Evolutionary conservation across 2,797 vertebrate genomes (phyloP), one percentile per base, ranked within the genome.

Genomic region (Sphaeramia orbicularis): DNA sequence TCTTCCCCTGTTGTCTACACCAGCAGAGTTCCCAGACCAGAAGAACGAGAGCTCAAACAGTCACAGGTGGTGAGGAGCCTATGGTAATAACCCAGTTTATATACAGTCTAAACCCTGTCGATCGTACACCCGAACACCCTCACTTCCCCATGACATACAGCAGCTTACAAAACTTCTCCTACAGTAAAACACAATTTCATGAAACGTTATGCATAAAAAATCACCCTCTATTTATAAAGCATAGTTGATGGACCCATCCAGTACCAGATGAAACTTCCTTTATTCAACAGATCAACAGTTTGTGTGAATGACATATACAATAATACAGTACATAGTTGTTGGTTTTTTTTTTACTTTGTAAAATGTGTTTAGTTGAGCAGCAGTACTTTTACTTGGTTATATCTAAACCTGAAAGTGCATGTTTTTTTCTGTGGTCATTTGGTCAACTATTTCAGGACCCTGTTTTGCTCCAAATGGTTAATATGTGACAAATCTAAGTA

Each of bases 11-110:
- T 98, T 94, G 86, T 99, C 95, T 94, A 92, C 93, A 96, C 91
- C 96, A 97, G 96, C 96, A 95, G 94, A 95, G 89, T 67, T 90
- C 94, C 91, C 95, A 96, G 86, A 85, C 95, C 93, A 95, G 96
- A 95, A 96, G 98, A 97, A 91, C 93, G 16, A 94, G 97, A 91
- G 96, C 97, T 78, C 98, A 98, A 93, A 99, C 98, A 81, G 96
- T 99, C 94, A 95, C 96, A 74, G 97, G 97, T 94, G 95, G 95
- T 94, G 97, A 98, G 90, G 96, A 98, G 69, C 81, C 96, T 55
- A 97, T 91, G 97, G 98, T 99, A 99, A 99, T 94, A 82, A 81
- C 78, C 77, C 79, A 67, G 79, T 91, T 88, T 74, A 73, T 77
- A 57, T 64, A 45, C 64, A 70, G 60, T 86, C 74, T 72, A 73